Conservation (phyloP, 2,888 invertebrate genomes). For the Drosophila merina region DNA sequence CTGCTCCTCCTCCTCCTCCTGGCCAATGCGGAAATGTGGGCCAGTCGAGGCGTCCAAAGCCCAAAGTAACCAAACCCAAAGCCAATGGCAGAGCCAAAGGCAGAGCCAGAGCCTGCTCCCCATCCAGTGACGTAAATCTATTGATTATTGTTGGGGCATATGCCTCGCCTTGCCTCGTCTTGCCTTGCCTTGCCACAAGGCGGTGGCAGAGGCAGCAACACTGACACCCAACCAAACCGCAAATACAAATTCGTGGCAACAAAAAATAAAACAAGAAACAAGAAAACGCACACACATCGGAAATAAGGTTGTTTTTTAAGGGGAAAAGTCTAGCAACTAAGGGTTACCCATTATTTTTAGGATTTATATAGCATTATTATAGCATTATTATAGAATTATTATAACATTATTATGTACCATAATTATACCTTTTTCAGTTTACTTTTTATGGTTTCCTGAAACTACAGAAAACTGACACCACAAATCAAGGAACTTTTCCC, state of each 20-base stretch:
- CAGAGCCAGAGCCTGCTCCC: slow-evolving; percentile 4
- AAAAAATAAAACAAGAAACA: slow-evolving; percentile 20
- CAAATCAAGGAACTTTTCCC: no score
- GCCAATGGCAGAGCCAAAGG: slow-evolving; percentile 5
- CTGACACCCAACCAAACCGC: slow-evolving; percentile 39
- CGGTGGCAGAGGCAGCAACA: slow-evolving; percentile 14
- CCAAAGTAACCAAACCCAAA: slow-evolving; percentile 11
- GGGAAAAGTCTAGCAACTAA: no score
- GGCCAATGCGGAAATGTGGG: slow-evolving; percentile 39
- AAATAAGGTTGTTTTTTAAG: no score
- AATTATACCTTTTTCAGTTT: no score
- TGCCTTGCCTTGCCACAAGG: slow-evolving; percentile 31
- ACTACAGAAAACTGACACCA: no score
- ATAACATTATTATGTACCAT: no score
- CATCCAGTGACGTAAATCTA: slow-evolving; percentile 71
- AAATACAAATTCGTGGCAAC: slow-evolving; percentile 43
- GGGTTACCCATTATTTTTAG: not conserved
- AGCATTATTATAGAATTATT: no score
- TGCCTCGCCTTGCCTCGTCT: slow-evolving; percentile 3
- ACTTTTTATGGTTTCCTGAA: no score
- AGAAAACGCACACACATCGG: slow-evolving; percentile 4
- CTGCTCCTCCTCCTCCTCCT: not conserved
- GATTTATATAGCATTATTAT: no score
- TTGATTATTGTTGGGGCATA: slow-evolving; percentile 66
- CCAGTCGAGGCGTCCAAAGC: slow-evolving; percentile 8